Percentiles rank a stretch among this genome's conserved stretches.
These are phyloP conservation scores for Chondrilla cf. caribensis DNA, from an alignment of 37 sponge, comb jelly and placozoan genomes.

Conservation along the genomic window DNA sequence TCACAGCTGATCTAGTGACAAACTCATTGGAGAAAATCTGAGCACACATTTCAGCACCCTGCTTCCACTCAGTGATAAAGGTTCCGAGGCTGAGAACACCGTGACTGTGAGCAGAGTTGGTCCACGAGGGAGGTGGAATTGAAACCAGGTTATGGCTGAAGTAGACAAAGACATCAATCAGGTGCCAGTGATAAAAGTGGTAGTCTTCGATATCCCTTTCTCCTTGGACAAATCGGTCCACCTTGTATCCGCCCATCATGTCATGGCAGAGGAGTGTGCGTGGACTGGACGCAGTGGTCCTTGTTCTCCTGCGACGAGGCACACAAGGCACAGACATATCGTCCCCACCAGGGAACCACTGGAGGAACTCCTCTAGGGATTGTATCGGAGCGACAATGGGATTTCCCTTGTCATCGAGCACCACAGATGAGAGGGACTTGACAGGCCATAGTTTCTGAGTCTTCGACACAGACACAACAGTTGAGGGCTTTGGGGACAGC, in stretches of 20 bases:
- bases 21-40: slow-evolving; percentile 52
- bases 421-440: too few species aligned
- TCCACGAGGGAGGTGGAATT: slow-evolving; percentile 94
- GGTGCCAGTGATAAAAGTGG: slow-evolving; percentile 95
- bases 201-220: slow-evolving; percentile 50
- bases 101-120: slow-evolving; percentile 86
- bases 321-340: slow-evolving; percentile 50
- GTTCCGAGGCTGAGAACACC: slow-evolving; percentile 81
- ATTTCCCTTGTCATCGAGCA: slow-evolving; percentile 7
- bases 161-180: slow-evolving; percentile 87
- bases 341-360: slow-evolving; percentile 65
- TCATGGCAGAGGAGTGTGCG: slow-evolving; percentile 90
- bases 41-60: slow-evolving; percentile 73
- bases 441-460: too few species aligned
- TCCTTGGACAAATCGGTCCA: slow-evolving; percentile 75
- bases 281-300: slow-evolving; percentile 18
- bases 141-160: slow-evolving; percentile 95
- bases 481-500: too few species aligned
- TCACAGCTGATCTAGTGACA: slow-evolving; percentile 41
- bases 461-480: too few species aligned
- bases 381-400: slow-evolving; percentile 34
- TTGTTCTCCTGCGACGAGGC: slow-evolving; percentile 28
- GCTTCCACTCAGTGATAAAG: slow-evolving; percentile 94
- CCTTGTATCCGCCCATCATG: slow-evolving; percentile 95
- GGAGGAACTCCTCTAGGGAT: slow-evolving; percentile 32